Evolutionary conservation across 2,888 invertebrate species (phyloP).

Genomic region (Smittia sp.): DNA sequence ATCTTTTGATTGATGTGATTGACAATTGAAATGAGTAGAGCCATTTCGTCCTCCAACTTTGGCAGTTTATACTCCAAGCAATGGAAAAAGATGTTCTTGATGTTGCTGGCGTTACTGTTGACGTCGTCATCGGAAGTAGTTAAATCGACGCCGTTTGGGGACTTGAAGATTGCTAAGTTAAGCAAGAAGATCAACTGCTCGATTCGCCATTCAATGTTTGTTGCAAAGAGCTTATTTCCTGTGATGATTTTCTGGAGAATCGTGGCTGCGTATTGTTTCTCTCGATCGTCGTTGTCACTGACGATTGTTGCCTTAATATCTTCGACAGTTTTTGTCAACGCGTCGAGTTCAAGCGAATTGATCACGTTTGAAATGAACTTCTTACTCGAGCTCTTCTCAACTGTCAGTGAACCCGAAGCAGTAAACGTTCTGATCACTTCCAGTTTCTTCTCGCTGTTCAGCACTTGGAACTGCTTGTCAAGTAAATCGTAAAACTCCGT

Average conservation of each 20-base stretch:
- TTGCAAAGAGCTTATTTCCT: slow-evolving; percentile 50
- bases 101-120: slow-evolving; percentile 57
- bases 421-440: slow-evolving; percentile 63
- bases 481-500: slow-evolving; percentile 36
- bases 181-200: slow-evolving; percentile 65
- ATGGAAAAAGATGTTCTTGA: slow-evolving; percentile 67
- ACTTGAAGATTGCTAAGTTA: slow-evolving; percentile 63
- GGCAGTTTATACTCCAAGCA: slow-evolving; percentile 67
- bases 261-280: slow-evolving; percentile 65
- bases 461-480: not conserved
- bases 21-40: slow-evolving; percentile 60
- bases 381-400: slow-evolving; percentile 60
- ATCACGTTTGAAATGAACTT: slow-evolving; percentile 37
- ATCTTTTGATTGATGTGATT: slow-evolving; percentile 59
- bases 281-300: slow-evolving; percentile 53
- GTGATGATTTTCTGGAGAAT: slow-evolving; percentile 55
- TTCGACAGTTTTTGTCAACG: not conserved
- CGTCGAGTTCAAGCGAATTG: slow-evolving; percentile 19
- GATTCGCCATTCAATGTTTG: slow-evolving; percentile 60
- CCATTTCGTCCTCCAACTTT: slow-evolving; percentile 62
- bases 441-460: slow-evolving; percentile 47
- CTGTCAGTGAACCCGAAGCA: slow-evolving; percentile 68
- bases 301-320: not conserved
- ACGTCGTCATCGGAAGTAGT: slow-evolving; percentile 52
- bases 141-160: slow-evolving; percentile 51